phyloP scores from a whole-genome alignment of 2,888 invertebrate species.

The Idaea aversata region DNA sequence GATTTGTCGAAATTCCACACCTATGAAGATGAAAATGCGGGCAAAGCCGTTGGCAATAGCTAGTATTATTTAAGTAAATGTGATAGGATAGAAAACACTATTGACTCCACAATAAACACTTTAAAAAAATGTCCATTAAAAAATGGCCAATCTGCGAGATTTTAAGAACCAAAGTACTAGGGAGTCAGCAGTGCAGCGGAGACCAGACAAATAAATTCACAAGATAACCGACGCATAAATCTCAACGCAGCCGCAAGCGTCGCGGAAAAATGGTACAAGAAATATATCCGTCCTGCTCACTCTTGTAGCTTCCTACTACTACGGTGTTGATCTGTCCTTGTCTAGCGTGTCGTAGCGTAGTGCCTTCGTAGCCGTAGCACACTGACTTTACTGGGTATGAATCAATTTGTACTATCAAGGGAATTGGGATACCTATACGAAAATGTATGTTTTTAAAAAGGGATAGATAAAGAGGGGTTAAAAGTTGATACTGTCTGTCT shows the following conservation, averaged over 20 bases:
- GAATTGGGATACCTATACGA: background rate
- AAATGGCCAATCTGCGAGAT: constrained; percentile 35
- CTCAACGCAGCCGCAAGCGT: constrained; percentile 45
- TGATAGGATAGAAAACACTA: too few species aligned
- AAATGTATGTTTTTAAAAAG: too few species aligned
- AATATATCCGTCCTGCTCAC: constrained; percentile 24
- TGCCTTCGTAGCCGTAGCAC: background rate
- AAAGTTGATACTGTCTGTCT: too few species aligned
- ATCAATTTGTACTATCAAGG: background rate
- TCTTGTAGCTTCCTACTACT: constrained; percentile 5
- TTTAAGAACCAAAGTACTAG: constrained; percentile 32
- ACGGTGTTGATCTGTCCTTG: constrained; percentile 11
- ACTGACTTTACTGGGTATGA: background rate
- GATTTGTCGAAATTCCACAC: too few species aligned
- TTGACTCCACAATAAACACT: too few species aligned
- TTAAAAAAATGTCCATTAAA: background rate
- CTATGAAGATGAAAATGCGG: too few species aligned
- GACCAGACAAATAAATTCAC: constrained; percentile 78
- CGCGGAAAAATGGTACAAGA: constrained; percentile 44
- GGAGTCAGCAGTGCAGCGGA: constrained; percentile 59
- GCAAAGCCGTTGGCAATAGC: too few species aligned
- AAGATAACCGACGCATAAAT: constrained; percentile 78
- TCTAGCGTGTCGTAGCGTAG: background rate
- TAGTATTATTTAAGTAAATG: too few species aligned
- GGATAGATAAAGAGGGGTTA: too few species aligned